These are phyloP conservation scores for Aquatica leii DNA, from an alignment of 2,888 invertebrate species.

Conservation along the genomic window DNA sequence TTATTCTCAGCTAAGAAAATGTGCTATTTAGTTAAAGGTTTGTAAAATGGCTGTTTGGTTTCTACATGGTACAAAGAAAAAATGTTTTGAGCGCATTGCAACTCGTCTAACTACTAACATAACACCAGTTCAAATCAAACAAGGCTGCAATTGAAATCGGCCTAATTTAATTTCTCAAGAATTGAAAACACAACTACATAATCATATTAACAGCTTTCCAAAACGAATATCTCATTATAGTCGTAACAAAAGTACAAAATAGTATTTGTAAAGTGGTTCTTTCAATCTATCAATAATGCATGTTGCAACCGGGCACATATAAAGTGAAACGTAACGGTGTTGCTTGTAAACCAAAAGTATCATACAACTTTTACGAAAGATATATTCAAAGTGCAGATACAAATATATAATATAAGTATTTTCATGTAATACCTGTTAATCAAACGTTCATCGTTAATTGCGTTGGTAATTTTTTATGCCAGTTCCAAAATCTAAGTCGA, in stretches of 20 bases:
- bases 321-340: no score
- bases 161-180: slow-evolving; percentile 4
- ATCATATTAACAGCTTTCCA: neutral
- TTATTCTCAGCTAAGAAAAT: neutral
- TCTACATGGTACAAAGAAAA: no score
- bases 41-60: neutral
- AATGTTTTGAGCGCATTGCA: neutral
- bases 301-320: neutral
- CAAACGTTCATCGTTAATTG: slow-evolving; percentile 12
- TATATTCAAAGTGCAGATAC: neutral
- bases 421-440: slow-evolving; percentile 16
- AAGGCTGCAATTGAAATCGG: neutral
- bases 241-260: neutral
- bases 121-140: neutral
- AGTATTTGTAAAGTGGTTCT: neutral
- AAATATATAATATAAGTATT: neutral
- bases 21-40: neutral
- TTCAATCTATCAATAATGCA: neutral
- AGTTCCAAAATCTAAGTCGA: neutral
- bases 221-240: neutral
- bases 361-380: neutral
- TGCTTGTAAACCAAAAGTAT: no score
- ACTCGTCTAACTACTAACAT: neutral
- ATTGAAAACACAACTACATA: neutral
- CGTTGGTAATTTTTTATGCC: slow-evolving; percentile 1